Conservation (phyloP, 2,888 invertebrate genomes). For the Aphelenchoides bicaudatus region DNA sequence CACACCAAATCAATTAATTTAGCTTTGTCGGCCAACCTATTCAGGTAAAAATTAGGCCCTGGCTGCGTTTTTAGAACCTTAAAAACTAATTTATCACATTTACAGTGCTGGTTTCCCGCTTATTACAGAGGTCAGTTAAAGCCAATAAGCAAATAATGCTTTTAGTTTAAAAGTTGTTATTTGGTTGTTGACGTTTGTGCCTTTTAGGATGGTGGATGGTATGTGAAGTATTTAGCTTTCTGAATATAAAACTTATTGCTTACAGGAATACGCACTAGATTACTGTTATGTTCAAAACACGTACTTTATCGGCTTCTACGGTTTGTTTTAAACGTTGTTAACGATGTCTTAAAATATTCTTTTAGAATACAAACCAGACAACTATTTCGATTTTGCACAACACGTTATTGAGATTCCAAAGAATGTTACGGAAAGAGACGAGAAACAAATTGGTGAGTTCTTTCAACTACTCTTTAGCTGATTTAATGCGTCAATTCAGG, state of each 20-base stretch:
- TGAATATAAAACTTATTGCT: constrained; percentile 17
- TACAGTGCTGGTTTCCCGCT: constrained; percentile 66
- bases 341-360: not conserved
- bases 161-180: no score
- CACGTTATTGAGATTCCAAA: constrained; percentile 61
- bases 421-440: constrained; percentile 60
- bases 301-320: constrained; percentile 64
- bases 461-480: not conserved
- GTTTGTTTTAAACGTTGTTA: constrained; percentile 32
- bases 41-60: no score
- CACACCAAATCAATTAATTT: constrained; percentile 17
- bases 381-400: constrained; percentile 53
- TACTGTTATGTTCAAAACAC: constrained; percentile 66
- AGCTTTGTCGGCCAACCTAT: constrained; percentile 64
- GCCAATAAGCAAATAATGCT: no score
- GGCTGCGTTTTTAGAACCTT: no score
- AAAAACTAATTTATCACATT: no score
- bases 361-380: constrained; percentile 32
- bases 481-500: constrained; percentile 26
- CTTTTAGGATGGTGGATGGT: constrained; percentile 61
- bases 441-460: constrained; percentile 60
- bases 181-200: not conserved
- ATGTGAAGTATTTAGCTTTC: constrained; percentile 45
- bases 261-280: constrained; percentile 62
- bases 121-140: constrained; percentile 62